A percentile compares a stretch with the other conserved stretches of the same genome.
Evolutionary conservation across 2,797 vertebrate species (phyloP).

Genomic region (Oreortyx pictus): DNA sequence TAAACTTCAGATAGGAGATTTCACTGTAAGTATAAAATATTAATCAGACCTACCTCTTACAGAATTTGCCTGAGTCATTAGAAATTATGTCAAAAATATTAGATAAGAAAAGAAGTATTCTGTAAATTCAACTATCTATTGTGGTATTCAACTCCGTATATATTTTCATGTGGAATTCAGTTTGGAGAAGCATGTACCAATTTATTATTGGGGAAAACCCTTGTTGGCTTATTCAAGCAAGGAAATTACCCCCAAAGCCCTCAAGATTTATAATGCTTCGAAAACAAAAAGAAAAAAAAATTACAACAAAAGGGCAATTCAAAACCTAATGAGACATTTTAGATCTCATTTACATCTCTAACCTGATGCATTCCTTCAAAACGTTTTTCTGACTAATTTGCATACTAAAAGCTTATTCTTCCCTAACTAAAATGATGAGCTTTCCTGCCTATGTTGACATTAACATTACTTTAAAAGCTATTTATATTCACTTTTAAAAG

Average conservation of each 20-base stretch:
- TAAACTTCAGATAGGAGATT: background rate
- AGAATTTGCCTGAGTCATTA: background rate
- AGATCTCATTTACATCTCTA: conserved; percentile 83
- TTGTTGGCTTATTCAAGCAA: conserved; percentile 78
- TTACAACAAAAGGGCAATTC: conserved; percentile 75
- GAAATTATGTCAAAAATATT: background rate
- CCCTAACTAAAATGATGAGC: conserved; percentile 78
- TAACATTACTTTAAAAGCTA: conserved; percentile 70
- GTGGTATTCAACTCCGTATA: conserved; percentile 42
- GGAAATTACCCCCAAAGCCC: conserved; percentile 82
- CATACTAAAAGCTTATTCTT: conserved; percentile 83
- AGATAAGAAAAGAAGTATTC: conserved; percentile 17
- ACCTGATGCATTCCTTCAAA: conserved; percentile 81
- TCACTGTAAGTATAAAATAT: background rate
- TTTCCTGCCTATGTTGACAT: conserved; percentile 71
- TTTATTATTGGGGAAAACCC: conserved; percentile 79
- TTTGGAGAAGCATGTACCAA: conserved; percentile 73
- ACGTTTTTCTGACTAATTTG: conserved; percentile 79
- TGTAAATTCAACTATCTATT: conserved; percentile 28
- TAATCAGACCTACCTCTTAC: background rate
- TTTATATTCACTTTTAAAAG: conserved; percentile 50
- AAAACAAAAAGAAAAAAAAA: conserved; percentile 72
- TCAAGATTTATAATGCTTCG: conserved; percentile 81
- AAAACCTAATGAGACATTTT: conserved; percentile 85
- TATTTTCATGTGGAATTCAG: conserved; percentile 70